Base-by-base conservation (phyloP, 2,113 vertebrate genomes). In the Planiliza haematocheilus region DNA sequence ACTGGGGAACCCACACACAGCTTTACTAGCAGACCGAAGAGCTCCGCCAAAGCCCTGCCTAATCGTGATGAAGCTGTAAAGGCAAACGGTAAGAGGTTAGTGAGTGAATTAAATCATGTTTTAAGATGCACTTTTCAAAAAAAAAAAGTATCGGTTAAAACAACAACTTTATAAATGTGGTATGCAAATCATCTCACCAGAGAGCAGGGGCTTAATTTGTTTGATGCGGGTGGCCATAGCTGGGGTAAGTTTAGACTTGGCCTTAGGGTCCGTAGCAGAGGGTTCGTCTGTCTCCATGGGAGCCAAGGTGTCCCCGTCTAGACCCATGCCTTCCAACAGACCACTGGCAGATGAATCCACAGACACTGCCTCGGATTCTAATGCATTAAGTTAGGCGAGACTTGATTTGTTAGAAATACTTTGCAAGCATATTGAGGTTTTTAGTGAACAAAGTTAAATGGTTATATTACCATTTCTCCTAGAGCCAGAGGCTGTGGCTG, bases 201-300 rank as follows among this genome's bases (percentile, higher is more conserved):
- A 98, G 11, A 98, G 92, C 30, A 98, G 85, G 1, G 96, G 96
- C 77, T 98, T 98, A 68, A 98, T 98, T 82, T 98, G 96, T 77
- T 98, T 98, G 76, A 98, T 98, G 72, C 96, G 95, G 13, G 96
- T 97, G 50, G 96, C 96, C 96, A 98, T 98, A 24, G 96, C 96
- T 41, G 96, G 96, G 3, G 95, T 97, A 53, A 98, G 95, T 91
- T 98, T 98, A 66, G 96, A 96, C 83, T 97, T 98, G 50, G 94
- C 89, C 74, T 97, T 97, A 5, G 95, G 91, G 76, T 97, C 96
- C 8, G 95, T 86, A 52, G 94, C 63, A 71, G 94, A 93, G 77
- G 96, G 96, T 90, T 98, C 96, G 7, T 98, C 96, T 0, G 96
- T 98, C 87, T 98, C 96, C 96, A 98, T 98, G 38, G 96, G 96